A percentile compares a stretch with the other conserved stretches of the same genome.
Evolutionary conservation across 2,797 vertebrate species (phyloP).

Genomic region (Xiphorhynchus erythropygius): DNA sequence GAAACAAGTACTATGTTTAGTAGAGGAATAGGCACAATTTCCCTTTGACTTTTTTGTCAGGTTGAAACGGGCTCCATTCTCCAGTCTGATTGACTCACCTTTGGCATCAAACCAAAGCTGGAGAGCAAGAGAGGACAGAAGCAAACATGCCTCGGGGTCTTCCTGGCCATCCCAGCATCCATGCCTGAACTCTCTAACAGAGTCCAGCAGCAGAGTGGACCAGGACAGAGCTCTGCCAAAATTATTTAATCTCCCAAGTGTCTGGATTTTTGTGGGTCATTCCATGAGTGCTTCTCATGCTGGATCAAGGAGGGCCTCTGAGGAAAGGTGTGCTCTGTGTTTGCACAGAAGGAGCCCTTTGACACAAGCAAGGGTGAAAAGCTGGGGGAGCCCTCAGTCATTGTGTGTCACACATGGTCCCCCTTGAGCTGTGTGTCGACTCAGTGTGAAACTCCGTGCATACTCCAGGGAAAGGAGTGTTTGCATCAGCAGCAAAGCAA

Average conservation of each 20-base stretch:
- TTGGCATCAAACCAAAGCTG: neutral
- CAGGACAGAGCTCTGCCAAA: neutral
- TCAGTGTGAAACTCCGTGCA: neutral
- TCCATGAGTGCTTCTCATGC: too few species aligned
- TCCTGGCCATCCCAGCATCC: neutral
- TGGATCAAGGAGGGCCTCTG: neutral
- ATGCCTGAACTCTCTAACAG: neutral
- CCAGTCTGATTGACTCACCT: neutral
- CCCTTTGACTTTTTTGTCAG: neutral
- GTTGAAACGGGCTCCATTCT: neutral
- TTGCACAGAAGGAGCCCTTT: neutral
- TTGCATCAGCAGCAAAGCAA: conserved; percentile 29
- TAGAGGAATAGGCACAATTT: neutral
- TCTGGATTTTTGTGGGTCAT: neutral
- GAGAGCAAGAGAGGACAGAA: neutral
- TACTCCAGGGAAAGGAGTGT: neutral
- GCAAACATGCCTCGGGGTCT: neutral
- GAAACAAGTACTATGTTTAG: neutral
- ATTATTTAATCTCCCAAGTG: neutral
- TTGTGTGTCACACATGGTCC: neutral
- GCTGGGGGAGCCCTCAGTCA: neutral
- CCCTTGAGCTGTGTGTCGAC: neutral
- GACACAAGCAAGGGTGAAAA: neutral
- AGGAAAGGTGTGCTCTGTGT: neutral
- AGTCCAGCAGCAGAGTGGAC: neutral